Conservation (phyloP, 1,140 invertebrate genomes). For the Drosophila parabipectinata region DNA sequence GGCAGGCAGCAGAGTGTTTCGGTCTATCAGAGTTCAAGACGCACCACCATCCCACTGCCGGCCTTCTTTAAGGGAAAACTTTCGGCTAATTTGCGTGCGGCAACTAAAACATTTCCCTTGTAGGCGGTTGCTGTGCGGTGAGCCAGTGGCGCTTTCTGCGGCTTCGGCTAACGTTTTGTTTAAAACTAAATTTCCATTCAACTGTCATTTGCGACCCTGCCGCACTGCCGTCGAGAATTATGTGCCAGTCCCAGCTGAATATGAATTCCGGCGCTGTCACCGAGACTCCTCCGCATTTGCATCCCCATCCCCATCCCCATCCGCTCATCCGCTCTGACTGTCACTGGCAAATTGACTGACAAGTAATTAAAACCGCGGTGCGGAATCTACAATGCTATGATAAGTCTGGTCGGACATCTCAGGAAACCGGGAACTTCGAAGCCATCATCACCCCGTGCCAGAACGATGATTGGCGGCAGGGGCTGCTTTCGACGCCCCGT, state of each 20-base stretch:
- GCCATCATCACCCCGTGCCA: neutral
- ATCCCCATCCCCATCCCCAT: neutral
- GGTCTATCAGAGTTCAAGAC: constrained; percentile 53
- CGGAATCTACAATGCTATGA: constrained; percentile 23
- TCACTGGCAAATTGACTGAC: constrained; percentile 66
- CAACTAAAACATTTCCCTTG: constrained; percentile 72
- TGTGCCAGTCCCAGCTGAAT: constrained; percentile 39
- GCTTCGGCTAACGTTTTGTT: constrained; percentile 46
- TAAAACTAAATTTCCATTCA: constrained; percentile 69
- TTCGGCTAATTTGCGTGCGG: constrained; percentile 72
- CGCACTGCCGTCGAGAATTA: constrained; percentile 19
- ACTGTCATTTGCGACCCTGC: constrained; percentile 66
- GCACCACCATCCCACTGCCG: neutral
- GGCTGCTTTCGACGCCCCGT: neutral
- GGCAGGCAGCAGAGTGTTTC: neutral
- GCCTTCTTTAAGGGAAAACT: constrained; percentile 47
- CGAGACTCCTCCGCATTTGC: neutral
- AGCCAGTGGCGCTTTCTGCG: constrained; percentile 19
- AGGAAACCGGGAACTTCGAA: neutral
- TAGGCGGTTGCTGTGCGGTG: constrained; percentile 38
- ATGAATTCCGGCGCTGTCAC: constrained; percentile 34
- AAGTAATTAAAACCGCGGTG: constrained; percentile 66
- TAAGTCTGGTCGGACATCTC: constrained; percentile 13
- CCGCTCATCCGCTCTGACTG: constrained; percentile 19
- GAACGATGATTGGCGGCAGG: neutral